These are phyloP conservation scores for Plusia festucae DNA, from an alignment of 2,888 invertebrate genomes.

Conservation along the genomic window DNA sequence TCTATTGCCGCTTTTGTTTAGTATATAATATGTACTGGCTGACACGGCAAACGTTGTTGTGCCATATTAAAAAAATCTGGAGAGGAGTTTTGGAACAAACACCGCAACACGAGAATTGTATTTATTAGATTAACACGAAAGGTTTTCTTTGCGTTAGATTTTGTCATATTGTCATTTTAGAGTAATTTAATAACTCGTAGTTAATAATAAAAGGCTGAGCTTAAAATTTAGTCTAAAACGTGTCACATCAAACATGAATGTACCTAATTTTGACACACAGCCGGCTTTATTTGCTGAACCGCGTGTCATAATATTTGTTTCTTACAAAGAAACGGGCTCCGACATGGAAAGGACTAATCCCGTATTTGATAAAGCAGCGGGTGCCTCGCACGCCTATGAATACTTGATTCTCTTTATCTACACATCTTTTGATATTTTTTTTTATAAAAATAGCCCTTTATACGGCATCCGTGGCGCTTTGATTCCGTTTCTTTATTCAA, in stretches of 20 bases:
- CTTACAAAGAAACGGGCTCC: slow-evolving; percentile 73
- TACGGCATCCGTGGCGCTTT: slow-evolving; percentile 85
- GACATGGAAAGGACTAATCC: slow-evolving; percentile 82
- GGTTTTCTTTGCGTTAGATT: not conserved
- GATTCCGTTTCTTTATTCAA: slow-evolving; percentile 87
- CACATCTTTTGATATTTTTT: slow-evolving; percentile 77
- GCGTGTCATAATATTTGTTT: slow-evolving; percentile 86
- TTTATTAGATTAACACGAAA: no score
- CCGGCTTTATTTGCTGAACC: slow-evolving; percentile 73
- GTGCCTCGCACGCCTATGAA: slow-evolving; percentile 82
- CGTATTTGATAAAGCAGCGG: slow-evolving; percentile 88
- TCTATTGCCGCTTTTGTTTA: not conserved
- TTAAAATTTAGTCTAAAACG: not conserved
- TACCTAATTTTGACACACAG: slow-evolving; percentile 24
- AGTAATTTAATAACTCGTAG: not conserved
- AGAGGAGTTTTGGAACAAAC: no score
- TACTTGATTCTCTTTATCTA: slow-evolving; percentile 83
- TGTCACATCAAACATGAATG: slow-evolving; percentile 9
- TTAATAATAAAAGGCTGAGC: not conserved
- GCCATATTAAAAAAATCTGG: no score
- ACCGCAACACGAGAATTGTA: no score
- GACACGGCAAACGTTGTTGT: no score
- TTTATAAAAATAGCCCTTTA: slow-evolving; percentile 75
- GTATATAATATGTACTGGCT: no score
- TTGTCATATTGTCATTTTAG: no score